Conservation (phyloP, 2,797 vertebrate species). For the Lepus townsendii region DNA sequence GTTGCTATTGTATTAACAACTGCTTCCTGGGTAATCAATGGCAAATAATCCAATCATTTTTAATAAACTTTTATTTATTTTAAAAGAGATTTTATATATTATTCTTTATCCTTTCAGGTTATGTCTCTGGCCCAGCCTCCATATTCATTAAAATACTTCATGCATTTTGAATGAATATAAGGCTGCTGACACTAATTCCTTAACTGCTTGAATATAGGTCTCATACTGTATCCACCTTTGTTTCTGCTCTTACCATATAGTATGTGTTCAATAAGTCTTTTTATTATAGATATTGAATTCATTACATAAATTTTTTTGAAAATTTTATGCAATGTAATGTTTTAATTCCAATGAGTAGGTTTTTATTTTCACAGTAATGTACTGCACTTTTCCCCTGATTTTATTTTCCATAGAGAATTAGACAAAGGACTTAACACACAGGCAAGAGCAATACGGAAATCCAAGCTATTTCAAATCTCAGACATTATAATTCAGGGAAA, state of each 20-base stretch:
- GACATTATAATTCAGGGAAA: not conserved
- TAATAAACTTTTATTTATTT: not conserved
- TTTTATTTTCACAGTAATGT: not conserved
- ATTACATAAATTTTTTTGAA: not conserved
- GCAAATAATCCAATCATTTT: not conserved
- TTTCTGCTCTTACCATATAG: not conserved
- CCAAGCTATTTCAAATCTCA: not conserved
- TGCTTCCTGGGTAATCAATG: not conserved
- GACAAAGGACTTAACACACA: not conserved
- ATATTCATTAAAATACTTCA: not conserved
- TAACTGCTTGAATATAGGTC: not conserved
- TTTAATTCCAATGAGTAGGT: not conserved
- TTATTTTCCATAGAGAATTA: not conserved
- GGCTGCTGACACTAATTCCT: not conserved
- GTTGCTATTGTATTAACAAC: not conserved
- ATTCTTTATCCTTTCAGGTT: not conserved
- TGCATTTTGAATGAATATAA: not conserved
- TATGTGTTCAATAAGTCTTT: not conserved
- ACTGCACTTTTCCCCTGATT: not conserved
- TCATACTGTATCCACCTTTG: not conserved
- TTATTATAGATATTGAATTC: not conserved
- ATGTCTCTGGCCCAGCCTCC: not conserved
- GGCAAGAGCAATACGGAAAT: not conserved
- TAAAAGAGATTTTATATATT: not conserved
- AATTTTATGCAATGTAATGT: not conserved